Evolutionary conservation across 2,797 vertebrate species (phyloP), one percentile per base, ranked within the genome.

Genomic region (Myripristis murdjan): DNA sequence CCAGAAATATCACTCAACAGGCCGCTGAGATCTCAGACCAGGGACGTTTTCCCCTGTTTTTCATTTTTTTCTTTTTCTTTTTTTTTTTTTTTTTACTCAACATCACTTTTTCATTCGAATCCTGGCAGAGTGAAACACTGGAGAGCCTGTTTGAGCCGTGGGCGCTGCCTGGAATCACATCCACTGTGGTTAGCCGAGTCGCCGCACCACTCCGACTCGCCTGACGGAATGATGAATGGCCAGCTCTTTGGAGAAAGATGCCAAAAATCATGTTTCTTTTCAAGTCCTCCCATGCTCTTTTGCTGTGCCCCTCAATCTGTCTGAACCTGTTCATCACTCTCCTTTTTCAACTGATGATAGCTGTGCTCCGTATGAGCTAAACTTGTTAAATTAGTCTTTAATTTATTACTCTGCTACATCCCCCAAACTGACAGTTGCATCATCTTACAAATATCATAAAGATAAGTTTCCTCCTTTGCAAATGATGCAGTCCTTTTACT

Each of bases 221-320:
- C 72, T 70, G 76, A 84, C 47, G 20, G 56, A 16, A 75, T 89
- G 90, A 92, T 89, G 74, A 79, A 92, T 89, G 82, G 37, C 28
- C 61, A 46, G 59, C 67, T 70, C 61, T 54, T 37, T 47, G 20
- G 65, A 62, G 58, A 31, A 46, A 31, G 53, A 24, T 15, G 73
- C 73, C 76, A 88, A 31, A 74, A 64, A 47, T 48, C 4, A 8
- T 64, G 72, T 52, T 48, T 76, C 5, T 74, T 52, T 46, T 76
- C 5, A 54, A 15, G 33, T 55, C 39, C 47, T 55, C 26, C 16
- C 23, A 20, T 51, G 54, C 55, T 60, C 44, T 48, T 44, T 63
- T 31, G 2, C 61, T 61, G 16, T 66, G 18, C 37, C 48, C 33
- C 28, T 60, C 47, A 28, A 46, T 54, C 26, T 37, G 7, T 78